Percentiles rank a stretch among this genome's conserved stretches.
phyloP scores from a whole-genome alignment of 2,888 invertebrate genomes.

The Leistus spinibarbis region DNA sequence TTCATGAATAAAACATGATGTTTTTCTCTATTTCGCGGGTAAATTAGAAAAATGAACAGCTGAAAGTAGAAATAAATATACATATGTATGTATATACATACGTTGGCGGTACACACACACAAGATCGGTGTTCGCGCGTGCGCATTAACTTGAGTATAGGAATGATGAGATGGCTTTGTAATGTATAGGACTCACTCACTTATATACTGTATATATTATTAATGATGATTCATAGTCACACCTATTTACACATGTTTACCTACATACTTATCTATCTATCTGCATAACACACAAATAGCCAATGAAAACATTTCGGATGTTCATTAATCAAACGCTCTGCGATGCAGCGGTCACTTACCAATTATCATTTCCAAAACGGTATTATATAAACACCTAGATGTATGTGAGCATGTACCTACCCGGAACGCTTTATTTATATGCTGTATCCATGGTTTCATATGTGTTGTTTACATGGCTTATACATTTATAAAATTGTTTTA shows the following conservation, averaged over 20 bases:
- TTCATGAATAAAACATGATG: not conserved
- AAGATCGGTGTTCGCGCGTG: not conserved
- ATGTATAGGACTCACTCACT: slow-evolving; percentile 23
- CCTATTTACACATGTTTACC: slow-evolving; percentile 38
- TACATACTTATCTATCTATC: slow-evolving; percentile 28
- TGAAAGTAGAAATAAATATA: not conserved
- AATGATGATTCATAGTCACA: slow-evolving; percentile 39
- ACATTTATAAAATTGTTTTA: too few relatives aligned
- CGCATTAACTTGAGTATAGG: not conserved
- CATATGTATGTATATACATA: too few relatives aligned
- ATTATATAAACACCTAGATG: too few relatives aligned
- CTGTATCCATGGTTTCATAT: too few relatives aligned
- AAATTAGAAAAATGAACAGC: not conserved
- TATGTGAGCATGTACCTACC: too few relatives aligned
- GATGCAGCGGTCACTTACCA: too few relatives aligned
- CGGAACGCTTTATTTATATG: too few relatives aligned
- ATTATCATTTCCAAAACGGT: too few relatives aligned
- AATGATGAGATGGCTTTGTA: not conserved
- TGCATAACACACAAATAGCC: too few relatives aligned
- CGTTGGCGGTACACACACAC: not conserved
- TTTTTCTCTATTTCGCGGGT: not conserved
- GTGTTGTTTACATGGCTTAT: too few relatives aligned
- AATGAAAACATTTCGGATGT: too few relatives aligned
- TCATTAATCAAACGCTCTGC: too few relatives aligned
- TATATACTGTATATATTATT: slow-evolving; percentile 27